Conservation (phyloP, 2,797 vertebrate species). For the Xenentodon cancila region DNA sequence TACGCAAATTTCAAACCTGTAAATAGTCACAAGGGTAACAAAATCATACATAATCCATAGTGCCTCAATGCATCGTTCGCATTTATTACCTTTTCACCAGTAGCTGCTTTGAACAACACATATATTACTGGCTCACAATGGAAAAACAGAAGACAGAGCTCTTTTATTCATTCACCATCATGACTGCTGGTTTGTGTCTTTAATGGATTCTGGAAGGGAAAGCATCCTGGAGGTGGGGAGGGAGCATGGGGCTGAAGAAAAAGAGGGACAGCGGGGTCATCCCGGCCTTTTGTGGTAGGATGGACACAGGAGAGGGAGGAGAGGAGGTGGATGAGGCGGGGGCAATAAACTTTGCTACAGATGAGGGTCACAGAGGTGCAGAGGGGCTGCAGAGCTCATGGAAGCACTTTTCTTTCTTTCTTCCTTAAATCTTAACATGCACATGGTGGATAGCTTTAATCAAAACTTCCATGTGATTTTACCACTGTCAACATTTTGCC, state of each 20-base stretch:
- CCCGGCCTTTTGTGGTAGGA: conserved; percentile 70
- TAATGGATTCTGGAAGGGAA: conserved; percentile 75
- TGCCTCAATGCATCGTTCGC: too few species aligned
- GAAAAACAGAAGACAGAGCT: conserved; percentile 18
- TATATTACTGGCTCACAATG: conserved; percentile 5
- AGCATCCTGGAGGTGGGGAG: conserved; percentile 77
- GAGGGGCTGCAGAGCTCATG: conserved; percentile 74
- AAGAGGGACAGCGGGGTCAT: conserved; percentile 77
- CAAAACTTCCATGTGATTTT: too few species aligned
- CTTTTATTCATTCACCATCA: conserved; percentile 24
- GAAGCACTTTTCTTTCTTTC: conserved; percentile 53
- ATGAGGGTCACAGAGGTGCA: conserved; percentile 73
- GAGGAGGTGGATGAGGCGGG: conserved; percentile 52
- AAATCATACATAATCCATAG: too few species aligned
- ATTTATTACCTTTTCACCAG: not conserved
- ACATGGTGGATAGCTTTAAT: too few species aligned
- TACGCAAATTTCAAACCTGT: too few species aligned
- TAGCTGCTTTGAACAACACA: not conserved
- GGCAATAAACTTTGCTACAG: conserved; percentile 72
- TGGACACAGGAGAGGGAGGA: conserved; percentile 61
- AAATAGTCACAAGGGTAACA: too few species aligned
- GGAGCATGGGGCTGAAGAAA: conserved; percentile 62
- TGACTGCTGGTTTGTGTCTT: conserved; percentile 61
- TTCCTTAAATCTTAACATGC: too few species aligned
- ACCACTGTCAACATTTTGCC: too few species aligned